Conservation (phyloP, 2,797 vertebrate species). For the Notoglanidium macrostoma region DNA sequence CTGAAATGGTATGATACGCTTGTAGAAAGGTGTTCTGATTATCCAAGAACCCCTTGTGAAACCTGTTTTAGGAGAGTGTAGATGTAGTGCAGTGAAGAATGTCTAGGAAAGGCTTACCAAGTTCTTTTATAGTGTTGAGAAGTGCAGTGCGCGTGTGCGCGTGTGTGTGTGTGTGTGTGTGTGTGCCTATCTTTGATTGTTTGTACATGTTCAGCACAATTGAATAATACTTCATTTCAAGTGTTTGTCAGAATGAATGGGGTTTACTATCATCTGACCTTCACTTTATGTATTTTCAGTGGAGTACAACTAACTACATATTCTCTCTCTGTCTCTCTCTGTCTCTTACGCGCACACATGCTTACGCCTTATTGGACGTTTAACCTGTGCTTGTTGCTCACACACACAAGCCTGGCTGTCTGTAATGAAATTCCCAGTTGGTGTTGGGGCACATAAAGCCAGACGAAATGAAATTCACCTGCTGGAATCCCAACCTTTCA, state of each 20-base stretch:
- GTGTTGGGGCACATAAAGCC: slow-evolving; percentile 54
- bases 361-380: slow-evolving; percentile 40
- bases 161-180: not conserved
- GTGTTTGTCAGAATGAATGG: slow-evolving; percentile 21
- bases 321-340: not conserved
- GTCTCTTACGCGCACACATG: not conserved
- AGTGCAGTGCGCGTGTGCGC: not conserved
- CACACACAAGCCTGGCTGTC: slow-evolving; percentile 52
- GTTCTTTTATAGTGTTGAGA: not conserved
- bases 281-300: slow-evolving; percentile 45
- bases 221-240: slow-evolving; percentile 32
- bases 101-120: not conserved
- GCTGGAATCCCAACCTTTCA: slow-evolving; percentile 54
- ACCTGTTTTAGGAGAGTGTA: not conserved
- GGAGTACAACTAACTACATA: slow-evolving; percentile 30
- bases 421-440: slow-evolving; percentile 59
- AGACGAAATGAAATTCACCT: slow-evolving; percentile 55
- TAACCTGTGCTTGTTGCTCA: slow-evolving; percentile 53
- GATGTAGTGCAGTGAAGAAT: not conserved
- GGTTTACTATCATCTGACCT: slow-evolving; percentile 45
- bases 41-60: not conserved
- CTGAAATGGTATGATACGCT: not conserved
- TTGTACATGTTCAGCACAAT: not conserved
- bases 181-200: not conserved
- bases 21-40: not conserved